Evolutionary conservation across 64 coral and sea anemone genomes (phyloP), one percentile per base, ranked within the genome.

Genomic region (Pocillopora verrucosa): DNA sequence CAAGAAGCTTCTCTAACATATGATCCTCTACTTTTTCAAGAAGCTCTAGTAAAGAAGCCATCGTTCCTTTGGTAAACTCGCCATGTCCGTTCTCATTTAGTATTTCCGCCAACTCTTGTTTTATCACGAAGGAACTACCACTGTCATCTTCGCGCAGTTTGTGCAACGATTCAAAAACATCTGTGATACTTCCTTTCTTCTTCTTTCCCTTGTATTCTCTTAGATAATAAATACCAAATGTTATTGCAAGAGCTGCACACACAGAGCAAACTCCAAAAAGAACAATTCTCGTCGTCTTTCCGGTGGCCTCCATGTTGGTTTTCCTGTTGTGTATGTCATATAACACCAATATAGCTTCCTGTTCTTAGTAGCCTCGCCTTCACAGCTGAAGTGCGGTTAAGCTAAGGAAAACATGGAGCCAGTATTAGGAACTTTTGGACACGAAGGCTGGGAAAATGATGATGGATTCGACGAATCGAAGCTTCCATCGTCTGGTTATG

Each of bases 401-500:
- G 22, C 80, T 11, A 45, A 51, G 64, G 19, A 2, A 65, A 85
- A 85, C 20, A 92, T 92, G 90, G 90, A 92, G 22, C 90, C 90
- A 15, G 90, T 80, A 16, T 60, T 92, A n/a, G 90, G 83, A 87
- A 70, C 35, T 57, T 92, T 92, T 85, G 61, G 78, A 56, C 80
- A 91, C 4, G 74, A 92, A 34, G 36, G 41, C 15, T 34, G 69
- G 1, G 83, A 92, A 62, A 64, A 78, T 56, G 74, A 59, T 17
- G 83, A 79, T 16, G 75, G 65, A 69, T 92, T 78, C 60, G 83
- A 87, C 61, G 83, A 92, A 62, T 57, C 83, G 25, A 92, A 57
- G 45, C 75, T 92, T 20, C 90, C 90, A 26, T 76, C 78, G 34
- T 87, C 90, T 36, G 90, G 90, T 59, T 86, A 87, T 36, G 90